Evolutionary conservation across 2,113 vertebrate genomes (phyloP).

Genomic region (Thamnophis sirtalis): DNA sequence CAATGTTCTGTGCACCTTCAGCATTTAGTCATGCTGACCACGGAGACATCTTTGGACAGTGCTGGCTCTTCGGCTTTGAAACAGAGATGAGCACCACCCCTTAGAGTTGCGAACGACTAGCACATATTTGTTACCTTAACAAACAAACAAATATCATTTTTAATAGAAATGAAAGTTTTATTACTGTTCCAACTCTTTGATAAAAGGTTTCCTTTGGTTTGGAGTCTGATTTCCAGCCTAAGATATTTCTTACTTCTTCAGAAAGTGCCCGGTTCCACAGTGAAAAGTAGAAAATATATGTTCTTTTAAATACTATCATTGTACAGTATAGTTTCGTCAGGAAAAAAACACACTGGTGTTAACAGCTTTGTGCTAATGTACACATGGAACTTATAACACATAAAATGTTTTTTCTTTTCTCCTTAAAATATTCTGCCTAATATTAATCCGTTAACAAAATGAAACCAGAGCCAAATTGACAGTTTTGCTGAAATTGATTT

Average conservation of each 20-base stretch:
- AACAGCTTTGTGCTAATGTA: background rate
- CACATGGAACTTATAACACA: background rate
- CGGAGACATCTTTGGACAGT: too few species aligned
- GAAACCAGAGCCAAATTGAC: constrained; percentile 41
- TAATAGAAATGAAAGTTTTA: background rate
- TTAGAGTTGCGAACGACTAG: too few species aligned
- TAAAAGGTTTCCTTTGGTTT: background rate
- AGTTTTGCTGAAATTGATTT: constrained; percentile 54
- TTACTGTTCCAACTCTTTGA: background rate
- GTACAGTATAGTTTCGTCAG: background rate
- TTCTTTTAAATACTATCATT: background rate
- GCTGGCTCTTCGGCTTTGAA: too few species aligned
- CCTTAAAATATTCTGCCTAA: constrained; percentile 31
- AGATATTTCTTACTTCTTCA: background rate
- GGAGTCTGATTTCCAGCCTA: background rate
- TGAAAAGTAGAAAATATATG: background rate
- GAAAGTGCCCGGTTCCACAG: background rate
- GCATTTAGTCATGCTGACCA: too few species aligned
- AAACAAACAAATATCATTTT: background rate
- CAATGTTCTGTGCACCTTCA: too few species aligned
- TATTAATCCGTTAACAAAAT: constrained; percentile 50
- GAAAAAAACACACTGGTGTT: constrained; percentile 1
- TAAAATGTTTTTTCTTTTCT: constrained; percentile 13
- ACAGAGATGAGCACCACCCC: too few species aligned
- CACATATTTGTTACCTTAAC: too few species aligned